Evolutionary conservation across 2,797 vertebrate species (phyloP).

Genomic region (Pipistrellus pygmaeus): DNA sequence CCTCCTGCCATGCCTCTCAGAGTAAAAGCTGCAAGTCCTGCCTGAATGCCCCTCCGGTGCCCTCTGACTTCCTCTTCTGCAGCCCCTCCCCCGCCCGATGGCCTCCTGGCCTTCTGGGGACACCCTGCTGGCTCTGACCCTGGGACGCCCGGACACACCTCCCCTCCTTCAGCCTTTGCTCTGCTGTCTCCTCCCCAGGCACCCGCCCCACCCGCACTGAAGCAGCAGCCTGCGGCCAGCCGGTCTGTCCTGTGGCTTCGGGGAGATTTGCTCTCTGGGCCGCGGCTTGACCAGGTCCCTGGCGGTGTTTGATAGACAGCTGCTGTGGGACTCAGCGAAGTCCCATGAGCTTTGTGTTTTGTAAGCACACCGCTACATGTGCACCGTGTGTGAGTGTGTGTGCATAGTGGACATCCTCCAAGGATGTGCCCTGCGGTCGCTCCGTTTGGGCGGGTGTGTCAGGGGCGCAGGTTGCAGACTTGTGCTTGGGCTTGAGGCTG

Average conservation of each 20-base stretch:
- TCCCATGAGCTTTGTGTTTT: background rate
- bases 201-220: accelerated
- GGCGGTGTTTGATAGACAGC: accelerated
- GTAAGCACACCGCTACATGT: too few species aligned
- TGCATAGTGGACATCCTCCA: too few species aligned
- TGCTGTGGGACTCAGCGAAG: background rate
- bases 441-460: background rate
- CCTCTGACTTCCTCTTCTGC: background rate
- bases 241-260: background rate
- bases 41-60: background rate
- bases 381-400: too few species aligned
- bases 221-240: background rate
- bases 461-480: background rate
- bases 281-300: background rate
- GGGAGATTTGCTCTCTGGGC: background rate
- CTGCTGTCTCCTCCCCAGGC: background rate
- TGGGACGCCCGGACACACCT: background rate
- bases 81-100: background rate
- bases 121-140: background rate
- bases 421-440: accelerated
- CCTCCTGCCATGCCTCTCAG: background rate
- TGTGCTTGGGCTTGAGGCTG: background rate
- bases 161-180: background rate
- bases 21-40: background rate
- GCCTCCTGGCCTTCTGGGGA: background rate